Evolutionary conservation across 2,113 vertebrate genomes (phyloP).

Genomic region (Pseudopipra pipra): DNA sequence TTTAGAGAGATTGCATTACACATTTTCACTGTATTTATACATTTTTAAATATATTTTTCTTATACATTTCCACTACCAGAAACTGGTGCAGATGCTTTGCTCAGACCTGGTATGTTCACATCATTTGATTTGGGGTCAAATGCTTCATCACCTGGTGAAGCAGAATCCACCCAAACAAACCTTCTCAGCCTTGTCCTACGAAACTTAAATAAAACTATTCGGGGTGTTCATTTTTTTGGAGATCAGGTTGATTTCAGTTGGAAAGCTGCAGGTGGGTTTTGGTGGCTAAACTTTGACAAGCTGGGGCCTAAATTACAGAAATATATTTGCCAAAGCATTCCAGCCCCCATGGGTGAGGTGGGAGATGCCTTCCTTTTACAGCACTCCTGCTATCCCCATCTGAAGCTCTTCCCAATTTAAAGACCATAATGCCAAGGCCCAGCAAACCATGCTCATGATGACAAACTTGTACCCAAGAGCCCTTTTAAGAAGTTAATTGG

Average conservation of each 20-base stretch:
- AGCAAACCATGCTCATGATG: background rate
- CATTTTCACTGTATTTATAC: background rate
- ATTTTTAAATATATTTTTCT: background rate
- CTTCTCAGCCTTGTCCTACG: background rate
- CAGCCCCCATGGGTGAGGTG: background rate
- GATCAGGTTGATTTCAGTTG: background rate
- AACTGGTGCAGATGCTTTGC: background rate
- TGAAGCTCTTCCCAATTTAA: background rate
- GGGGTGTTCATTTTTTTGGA: background rate
- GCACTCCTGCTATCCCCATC: background rate
- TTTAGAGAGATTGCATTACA: background rate
- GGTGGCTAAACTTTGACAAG: background rate
- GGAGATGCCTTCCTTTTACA: background rate
- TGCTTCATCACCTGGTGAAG: background rate
- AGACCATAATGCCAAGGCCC: background rate
- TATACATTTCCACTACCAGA: background rate
- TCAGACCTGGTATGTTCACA: background rate
- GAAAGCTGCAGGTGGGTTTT: background rate
- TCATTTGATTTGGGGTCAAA: background rate
- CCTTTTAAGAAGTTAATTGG: background rate
- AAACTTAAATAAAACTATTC: background rate
- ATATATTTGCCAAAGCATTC: fast-evolving
- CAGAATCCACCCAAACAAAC: background rate
- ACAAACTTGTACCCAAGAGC: background rate
- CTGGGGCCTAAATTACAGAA: background rate